Evolutionary conservation across 2,888 invertebrate species (phyloP).

Genomic region (Temnothorax ravouxi): DNA sequence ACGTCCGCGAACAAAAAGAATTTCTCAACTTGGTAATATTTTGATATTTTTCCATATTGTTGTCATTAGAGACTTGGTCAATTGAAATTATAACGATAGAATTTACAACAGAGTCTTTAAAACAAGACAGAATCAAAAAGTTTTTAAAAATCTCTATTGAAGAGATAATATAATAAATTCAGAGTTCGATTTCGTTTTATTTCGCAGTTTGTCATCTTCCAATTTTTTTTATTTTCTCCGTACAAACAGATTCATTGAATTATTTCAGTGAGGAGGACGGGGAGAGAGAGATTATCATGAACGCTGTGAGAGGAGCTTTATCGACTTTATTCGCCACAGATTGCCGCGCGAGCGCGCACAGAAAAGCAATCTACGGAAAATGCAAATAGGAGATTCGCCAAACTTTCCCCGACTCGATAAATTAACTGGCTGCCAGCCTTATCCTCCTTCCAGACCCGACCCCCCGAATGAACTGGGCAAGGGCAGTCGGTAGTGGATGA

Average conservation of each 20-base stretch:
- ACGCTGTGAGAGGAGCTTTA: constrained; percentile 27
- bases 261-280: neutral
- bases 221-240: neutral
- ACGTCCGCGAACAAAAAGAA: neutral
- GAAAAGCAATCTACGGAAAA: constrained; percentile 52
- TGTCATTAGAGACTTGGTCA: neutral
- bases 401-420: constrained; percentile 65
- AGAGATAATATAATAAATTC: neutral
- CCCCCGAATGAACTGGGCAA: constrained; percentile 35
- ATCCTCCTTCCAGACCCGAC: constrained; percentile 50
- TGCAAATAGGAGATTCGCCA: constrained; percentile 54
- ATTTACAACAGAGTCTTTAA: neutral
- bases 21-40: neutral
- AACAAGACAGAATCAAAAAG: neutral
- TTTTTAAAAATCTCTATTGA: neutral
- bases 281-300: constrained; percentile 6
- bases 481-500: constrained; percentile 48
- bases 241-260: constrained; percentile 7
- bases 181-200: neutral
- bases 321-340: constrained; percentile 51
- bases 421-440: constrained; percentile 69
- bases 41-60: too few species aligned
- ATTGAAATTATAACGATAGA: neutral
- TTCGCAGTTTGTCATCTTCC: neutral
- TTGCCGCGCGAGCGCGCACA: constrained; percentile 28